Evolutionary conservation across 2,113 vertebrate species (phyloP), one percentile per base, ranked within the genome.

Genomic region (Acanthisitta chloris): DNA sequence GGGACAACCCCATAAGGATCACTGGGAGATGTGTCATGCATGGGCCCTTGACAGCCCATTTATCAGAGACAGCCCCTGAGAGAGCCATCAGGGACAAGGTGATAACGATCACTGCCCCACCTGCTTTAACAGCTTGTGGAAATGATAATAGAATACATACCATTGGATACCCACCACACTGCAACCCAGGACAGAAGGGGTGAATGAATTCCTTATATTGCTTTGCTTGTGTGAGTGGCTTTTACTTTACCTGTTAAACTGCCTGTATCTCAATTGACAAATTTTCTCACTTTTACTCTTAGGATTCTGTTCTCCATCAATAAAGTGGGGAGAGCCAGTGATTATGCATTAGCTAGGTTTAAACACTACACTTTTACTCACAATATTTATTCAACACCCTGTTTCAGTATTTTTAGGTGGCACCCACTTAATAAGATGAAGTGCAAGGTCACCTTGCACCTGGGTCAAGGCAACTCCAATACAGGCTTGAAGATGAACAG

Each of bases 251-350:
- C 7, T 31, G 6, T 10, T 84, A 52, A 78, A 25, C 16, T 43
- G 8, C 19, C 19, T 55, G 52, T 24, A 36, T 33, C 31, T 64
- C 28, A 29, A 29, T 1, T 16, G 33, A 43, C 1, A 13, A 2
- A 3, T 38, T 64, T 70, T 65, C 43, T 65, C 28, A 64, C 0
- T 57, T 57, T 64, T 18, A 15, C 14, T 23, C 6, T 64, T 49
- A 23, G 57, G 36, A 6, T 38, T n/a, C 19, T 57, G 49, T 38
- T 36, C 0, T 0, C 5, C 8, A 17, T 5, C 23, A 23, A 9
- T 23, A 36, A 23, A 6, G 4, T 34, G 40, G 40, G 16, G 17
- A 28, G 17, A 9, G 3, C 7, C 14, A 69, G 9, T 4, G 3
- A 5, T 2, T 26, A 3, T n/a, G 23, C 9, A 18, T 13, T 8